phyloP scores from a whole-genome alignment of 2,797 vertebrate genomes.

The Notolabrus celidotus region DNA sequence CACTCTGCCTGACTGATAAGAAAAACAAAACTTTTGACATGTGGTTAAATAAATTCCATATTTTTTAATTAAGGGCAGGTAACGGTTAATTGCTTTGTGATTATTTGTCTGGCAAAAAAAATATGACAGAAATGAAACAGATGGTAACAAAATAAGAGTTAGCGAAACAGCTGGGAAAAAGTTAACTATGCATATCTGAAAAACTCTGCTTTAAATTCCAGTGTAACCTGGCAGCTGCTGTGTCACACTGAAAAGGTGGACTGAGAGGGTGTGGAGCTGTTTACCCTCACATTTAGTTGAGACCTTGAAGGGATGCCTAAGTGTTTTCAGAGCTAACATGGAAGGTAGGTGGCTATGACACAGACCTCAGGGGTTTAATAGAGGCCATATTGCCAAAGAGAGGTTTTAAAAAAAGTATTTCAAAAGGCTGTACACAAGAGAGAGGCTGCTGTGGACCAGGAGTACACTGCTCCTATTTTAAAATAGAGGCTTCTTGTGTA shows the following conservation, averaged over 20 bases:
- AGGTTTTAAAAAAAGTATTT: slow-evolving; percentile 11
- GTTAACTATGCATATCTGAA: background rate
- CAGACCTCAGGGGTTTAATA: slow-evolving; percentile 38
- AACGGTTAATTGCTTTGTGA: slow-evolving; percentile 4
- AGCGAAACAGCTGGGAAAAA: slow-evolving; percentile 17
- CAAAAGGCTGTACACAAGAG: slow-evolving; percentile 6
- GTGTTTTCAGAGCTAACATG: slow-evolving; percentile 50
- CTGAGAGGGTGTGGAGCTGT: slow-evolving; percentile 22
- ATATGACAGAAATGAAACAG: background rate
- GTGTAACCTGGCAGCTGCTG: slow-evolving; percentile 28
- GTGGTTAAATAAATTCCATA: background rate
- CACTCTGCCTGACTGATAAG: no score
- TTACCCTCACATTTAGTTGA: slow-evolving; percentile 54
- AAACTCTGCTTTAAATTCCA: slow-evolving; percentile 13
- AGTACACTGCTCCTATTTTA: background rate
- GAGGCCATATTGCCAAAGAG: slow-evolving; percentile 18
- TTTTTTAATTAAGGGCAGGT: background rate
- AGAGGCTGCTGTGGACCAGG: background rate
- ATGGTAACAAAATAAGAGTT: background rate
- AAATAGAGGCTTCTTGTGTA: background rate
- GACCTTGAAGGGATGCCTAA: slow-evolving; percentile 47
- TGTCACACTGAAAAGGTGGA: slow-evolving; percentile 38
- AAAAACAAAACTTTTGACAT: background rate
- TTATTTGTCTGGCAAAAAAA: slow-evolving; percentile 14
- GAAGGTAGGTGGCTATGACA: slow-evolving; percentile 43